These are phyloP conservation scores for Phocoena phocoena DNA, from an alignment of 2,113 vertebrate genomes.

Conservation along the genomic window DNA sequence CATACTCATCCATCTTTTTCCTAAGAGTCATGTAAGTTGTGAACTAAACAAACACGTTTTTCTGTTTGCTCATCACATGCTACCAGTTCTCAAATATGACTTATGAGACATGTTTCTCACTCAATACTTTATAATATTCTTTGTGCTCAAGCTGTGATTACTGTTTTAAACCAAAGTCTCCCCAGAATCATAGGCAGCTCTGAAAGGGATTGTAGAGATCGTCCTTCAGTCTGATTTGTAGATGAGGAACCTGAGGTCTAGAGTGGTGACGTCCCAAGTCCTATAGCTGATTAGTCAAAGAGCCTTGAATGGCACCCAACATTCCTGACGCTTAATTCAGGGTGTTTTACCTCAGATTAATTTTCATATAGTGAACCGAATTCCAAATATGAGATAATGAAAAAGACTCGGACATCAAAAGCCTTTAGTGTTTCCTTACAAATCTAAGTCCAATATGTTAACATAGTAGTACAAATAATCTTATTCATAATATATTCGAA, in stretches of 20 bases:
- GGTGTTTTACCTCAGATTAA: not conserved
- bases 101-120: not conserved
- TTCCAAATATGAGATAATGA: not conserved
- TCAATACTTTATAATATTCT: conserved; percentile 24
- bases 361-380: not conserved
- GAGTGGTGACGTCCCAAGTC: not conserved
- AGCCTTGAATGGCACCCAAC: not conserved
- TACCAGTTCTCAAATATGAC: conserved; percentile 3
- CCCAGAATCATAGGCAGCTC: not conserved
- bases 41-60: not conserved
- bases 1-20: not conserved
- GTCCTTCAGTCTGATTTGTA: not conserved
- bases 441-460: not conserved
- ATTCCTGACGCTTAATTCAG: not conserved
- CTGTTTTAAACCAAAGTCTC: conserved; percentile 28
- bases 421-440: not conserved
- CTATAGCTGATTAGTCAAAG: not conserved
- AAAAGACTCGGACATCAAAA: not conserved
- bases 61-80: not conserved
- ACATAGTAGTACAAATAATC: not conserved
- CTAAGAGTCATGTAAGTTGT: not conserved
- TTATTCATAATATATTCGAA: not conserved
- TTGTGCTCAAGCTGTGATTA: not conserved
- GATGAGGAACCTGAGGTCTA: not conserved
- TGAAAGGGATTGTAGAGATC: not conserved